A percentile compares a stretch with the other conserved stretches of the same genome.
phyloP scores from a whole-genome alignment of 2,797 vertebrate genomes.

The Aldrovandia affinis region DNA sequence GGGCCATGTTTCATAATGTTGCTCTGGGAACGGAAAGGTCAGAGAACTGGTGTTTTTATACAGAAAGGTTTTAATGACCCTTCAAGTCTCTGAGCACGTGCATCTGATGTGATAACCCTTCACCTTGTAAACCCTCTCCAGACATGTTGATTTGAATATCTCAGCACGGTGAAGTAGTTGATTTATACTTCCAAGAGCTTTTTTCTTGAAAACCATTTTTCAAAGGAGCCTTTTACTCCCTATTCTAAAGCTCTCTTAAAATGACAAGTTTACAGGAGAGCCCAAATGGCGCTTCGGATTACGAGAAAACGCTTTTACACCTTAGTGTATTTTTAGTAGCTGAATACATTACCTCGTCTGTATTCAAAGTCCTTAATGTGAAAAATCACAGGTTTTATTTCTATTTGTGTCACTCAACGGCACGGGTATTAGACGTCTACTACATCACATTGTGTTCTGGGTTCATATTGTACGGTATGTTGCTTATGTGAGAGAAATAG shows the following conservation, averaged over 20 bases:
- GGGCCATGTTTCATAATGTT: background rate
- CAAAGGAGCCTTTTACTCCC: background rate
- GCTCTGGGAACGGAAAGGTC: background rate
- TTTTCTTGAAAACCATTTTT: background rate
- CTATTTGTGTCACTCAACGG: background rate
- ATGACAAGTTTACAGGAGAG: background rate
- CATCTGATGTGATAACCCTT: background rate
- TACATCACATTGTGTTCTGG: background rate
- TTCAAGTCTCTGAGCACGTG: background rate
- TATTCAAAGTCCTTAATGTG: background rate
- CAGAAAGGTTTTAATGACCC: slow-evolving; percentile 13
- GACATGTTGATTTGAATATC: background rate
- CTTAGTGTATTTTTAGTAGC: background rate
- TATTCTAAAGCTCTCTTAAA: background rate
- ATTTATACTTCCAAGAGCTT: background rate
- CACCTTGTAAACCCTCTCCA: background rate
- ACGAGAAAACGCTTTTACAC: background rate
- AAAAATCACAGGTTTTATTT: background rate
- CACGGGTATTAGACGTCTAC: background rate
- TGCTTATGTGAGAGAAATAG: background rate
- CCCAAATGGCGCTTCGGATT: background rate
- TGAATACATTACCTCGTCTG: background rate
- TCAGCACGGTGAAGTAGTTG: background rate
- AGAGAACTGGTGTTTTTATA: background rate
- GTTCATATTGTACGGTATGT: background rate